Conservation (phyloP, 1,140 invertebrate species). For the Oryzaephilus surinamensis region DNA sequence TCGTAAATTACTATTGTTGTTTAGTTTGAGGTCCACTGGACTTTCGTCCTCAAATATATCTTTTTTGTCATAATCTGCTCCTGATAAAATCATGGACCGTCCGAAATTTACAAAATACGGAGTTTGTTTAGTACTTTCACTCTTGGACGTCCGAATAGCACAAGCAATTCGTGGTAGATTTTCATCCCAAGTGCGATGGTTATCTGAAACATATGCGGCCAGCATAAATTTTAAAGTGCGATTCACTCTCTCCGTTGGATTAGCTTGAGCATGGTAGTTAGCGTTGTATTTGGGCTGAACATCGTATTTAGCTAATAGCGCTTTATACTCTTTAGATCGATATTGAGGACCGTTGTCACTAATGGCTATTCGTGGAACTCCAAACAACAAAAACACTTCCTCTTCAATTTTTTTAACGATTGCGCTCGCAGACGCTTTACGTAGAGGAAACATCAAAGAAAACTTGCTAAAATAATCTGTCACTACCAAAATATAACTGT, state of each 20-base stretch:
- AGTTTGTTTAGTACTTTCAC: conserved; percentile 22
- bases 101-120: conserved; percentile 17
- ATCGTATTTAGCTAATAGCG: not conserved
- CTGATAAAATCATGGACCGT: not conserved
- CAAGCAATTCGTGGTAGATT: conserved; percentile 15
- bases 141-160: conserved; percentile 21
- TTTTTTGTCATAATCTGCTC: not conserved
- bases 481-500: conserved; percentile 6
- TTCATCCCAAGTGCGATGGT: conserved; percentile 25
- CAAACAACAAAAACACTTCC: conserved; percentile 9
- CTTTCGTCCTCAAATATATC: not conserved
- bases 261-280: not conserved
- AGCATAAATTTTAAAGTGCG: conserved; percentile 22
- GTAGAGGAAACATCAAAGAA: conserved; percentile 13
- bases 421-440: conserved; percentile 19
- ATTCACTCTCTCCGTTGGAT: conserved; percentile 21
- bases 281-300: not conserved
- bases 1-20: not conserved
- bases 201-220: conserved; percentile 17
- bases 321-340: not conserved
- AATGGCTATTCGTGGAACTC: conserved; percentile 1
- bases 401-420: conserved; percentile 13
- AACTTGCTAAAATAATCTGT: conserved; percentile 34
- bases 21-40: not conserved
- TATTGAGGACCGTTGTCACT: conserved; percentile 12